Evolutionary conservation across 2,888 invertebrate genomes (phyloP), one percentile per base, ranked within the genome.

Genomic region (Eristalis arbustorum): DNA sequence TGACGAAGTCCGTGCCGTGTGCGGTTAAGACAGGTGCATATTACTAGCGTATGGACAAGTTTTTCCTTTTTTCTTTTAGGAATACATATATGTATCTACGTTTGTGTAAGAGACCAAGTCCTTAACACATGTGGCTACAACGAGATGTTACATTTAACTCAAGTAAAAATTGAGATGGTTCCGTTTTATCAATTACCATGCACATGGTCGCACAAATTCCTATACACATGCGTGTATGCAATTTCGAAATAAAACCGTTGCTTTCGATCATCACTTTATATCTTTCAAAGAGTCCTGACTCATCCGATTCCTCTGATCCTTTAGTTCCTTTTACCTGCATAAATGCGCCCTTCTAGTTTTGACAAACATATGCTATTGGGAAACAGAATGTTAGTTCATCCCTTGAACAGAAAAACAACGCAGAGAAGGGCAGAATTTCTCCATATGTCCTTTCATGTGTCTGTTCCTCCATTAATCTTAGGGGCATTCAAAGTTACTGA

Each of bases 11-110:
- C 83, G 83, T 87, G 74, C 83, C 83, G 87, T 87, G 74, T 87
- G 85, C 77, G 87, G 87, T 87, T 87, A 87, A 63, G 87, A 87
- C 87, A 87, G 87, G 87, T 87, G 87, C 87, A 78, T 56, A 56
- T 63, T 74, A 63, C 74, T 63, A 75, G 49, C 78, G 75, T 66
- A 87, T 87, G 28, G 74, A 42, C 31, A 81, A 56, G 49, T 68
- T 64, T 75, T 78, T 78, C 71, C 67, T 69, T 37, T 49, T 14
- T 23, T 69, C 31, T 49, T 37, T 23, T 6, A 72, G 22, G 11
- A 13, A 56, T 63, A 59, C 28, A 63, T 34, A 31, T 8, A 31
- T 3, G 0, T 31, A 31, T 31, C 1, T 31, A 10, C 22, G 10
- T 11, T 77, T 42, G 63, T 67, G 66, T 57, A 74, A 69, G 28